A percentile compares a stretch with the other conserved stretches of the same genome.
These are phyloP conservation scores for Cynoglossus semilaevis DNA, from an alignment of 2,113 vertebrate species.

Conservation along the genomic window DNA sequence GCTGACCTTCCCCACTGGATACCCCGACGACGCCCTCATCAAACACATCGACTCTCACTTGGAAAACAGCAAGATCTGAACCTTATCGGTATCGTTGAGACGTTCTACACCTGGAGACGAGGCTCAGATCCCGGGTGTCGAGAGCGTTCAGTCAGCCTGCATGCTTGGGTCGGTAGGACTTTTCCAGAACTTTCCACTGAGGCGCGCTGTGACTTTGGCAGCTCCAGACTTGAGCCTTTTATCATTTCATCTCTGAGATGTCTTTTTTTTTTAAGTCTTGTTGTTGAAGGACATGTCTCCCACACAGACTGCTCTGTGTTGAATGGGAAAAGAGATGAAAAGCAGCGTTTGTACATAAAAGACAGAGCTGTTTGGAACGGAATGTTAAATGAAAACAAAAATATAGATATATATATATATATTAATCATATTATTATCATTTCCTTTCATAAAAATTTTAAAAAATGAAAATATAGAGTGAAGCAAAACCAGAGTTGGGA, in stretches of 20 bases:
- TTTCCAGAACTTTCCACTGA: background rate
- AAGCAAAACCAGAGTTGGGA: too few relatives aligned
- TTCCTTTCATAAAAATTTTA: too few relatives aligned
- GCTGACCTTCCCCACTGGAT: constrained; percentile 87
- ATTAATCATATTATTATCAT: too few relatives aligned
- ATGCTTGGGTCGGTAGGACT: constrained; percentile 9
- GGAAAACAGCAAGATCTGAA: constrained; percentile 94
- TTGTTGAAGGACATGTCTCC: too few relatives aligned
- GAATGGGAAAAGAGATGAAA: too few relatives aligned
- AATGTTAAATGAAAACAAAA: too few relatives aligned
- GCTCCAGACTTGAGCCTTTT: background rate
- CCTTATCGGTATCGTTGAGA: background rate
- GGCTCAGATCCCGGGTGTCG: background rate
- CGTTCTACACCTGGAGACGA: background rate
- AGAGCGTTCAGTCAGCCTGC: too few relatives aligned
- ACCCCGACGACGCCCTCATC: constrained; percentile 90
- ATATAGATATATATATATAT: too few relatives aligned
- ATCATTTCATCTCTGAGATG: background rate
- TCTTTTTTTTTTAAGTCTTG: too few relatives aligned
- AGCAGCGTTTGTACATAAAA: constrained; percentile 6
- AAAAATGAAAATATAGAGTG: too few relatives aligned
- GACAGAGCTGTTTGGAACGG: background rate
- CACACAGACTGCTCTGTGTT: too few relatives aligned
- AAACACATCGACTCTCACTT: constrained; percentile 94
- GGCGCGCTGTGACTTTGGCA: background rate